Percentiles rank a stretch among this genome's conserved stretches.
Evolutionary conservation across 2,113 vertebrate species (phyloP).

Genomic region (Peromyscus polionotus): DNA sequence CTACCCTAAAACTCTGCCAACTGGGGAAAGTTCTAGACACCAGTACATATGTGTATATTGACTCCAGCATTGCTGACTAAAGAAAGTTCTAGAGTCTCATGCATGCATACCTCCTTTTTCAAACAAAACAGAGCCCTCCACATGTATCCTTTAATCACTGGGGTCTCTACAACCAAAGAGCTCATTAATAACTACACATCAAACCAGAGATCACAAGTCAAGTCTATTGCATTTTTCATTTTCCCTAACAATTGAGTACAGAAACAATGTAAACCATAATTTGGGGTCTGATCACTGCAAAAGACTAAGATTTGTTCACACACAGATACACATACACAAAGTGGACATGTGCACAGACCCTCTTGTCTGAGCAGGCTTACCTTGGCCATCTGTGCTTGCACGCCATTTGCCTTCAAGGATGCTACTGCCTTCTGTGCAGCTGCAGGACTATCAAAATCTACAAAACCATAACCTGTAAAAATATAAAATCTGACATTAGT

Average conservation of each 20-base stretch:
- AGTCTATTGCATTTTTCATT: not conserved
- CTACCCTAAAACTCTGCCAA: not conserved
- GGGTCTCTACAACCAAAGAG: not conserved
- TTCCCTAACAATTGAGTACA: not conserved
- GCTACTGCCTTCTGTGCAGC: slow-evolving; percentile 99
- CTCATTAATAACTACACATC: not conserved
- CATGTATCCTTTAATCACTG: not conserved
- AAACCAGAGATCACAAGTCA: not conserved
- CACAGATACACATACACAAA: not conserved
- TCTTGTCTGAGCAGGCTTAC: slow-evolving; percentile 85
- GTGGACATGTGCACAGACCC: not conserved
- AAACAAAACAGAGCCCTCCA: not conserved
- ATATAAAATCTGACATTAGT: slow-evolving; percentile 68
- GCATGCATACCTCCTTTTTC: not conserved
- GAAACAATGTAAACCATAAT: not conserved
- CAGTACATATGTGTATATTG: not conserved
- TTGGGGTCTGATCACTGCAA: not conserved
- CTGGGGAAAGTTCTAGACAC: not conserved
- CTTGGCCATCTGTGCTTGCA: slow-evolving; percentile 99
- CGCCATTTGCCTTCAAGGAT: slow-evolving; percentile 98
- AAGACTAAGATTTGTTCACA: not conserved
- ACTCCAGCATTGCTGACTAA: not conserved
- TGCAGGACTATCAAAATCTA: slow-evolving; percentile 99
- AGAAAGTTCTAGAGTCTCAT: not conserved
- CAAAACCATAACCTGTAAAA: slow-evolving; percentile 96